Base-by-base conservation (phyloP, 2,888 invertebrate genomes). In the Glomeris marginata region DNA sequence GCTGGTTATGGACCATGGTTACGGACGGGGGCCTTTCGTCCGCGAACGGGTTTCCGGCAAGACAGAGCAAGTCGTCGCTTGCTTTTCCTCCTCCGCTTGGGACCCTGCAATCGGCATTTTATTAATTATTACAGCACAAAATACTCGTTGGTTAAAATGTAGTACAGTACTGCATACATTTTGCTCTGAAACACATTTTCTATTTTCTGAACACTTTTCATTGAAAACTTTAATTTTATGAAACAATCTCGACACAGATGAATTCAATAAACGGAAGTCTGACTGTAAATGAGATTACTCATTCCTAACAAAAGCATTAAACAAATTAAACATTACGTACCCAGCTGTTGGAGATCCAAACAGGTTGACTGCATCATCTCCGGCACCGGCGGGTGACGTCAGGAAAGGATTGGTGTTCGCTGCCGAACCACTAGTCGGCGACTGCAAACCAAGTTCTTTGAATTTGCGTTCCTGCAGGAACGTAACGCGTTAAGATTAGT, bases 1-100 rank as follows among this genome's bases (percentile, higher is more conserved):
- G 20, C 34, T 82, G 62, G 86, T 84, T 36, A 56, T 41, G 38
- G 52, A 47, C 42, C 45, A 45, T n/a, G 52, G 41, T 11, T 49
- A 41, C 10, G 28, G 56, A 55, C 58, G 18, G 60, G 53, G 63
- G 62, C 13, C 67, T 58, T 51, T 61, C 65, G 55, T 64, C 63
- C 11, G 86, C 83, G 66, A 92, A 94, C 10, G 92, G 92, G 72
- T 92, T 92, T 41, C 84, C 84, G 44, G 62, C 59, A 56, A 91
- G 73, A 61, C 87, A 82, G 49, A 91, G 74, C 57, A 92, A 72
- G 69, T 91, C 88, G 62, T 91, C 91, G 13, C 87, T 87, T 20
- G 90, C 84, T 69, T 80, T 85, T 54, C 66, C 64, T 36, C 51
- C 20, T 63, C 51, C 63, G 4, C n/a, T 40, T 49, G 2, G 56